Evolutionary conservation across 2,888 invertebrate genomes (phyloP).

Genomic region (Athalia rosae): DNA sequence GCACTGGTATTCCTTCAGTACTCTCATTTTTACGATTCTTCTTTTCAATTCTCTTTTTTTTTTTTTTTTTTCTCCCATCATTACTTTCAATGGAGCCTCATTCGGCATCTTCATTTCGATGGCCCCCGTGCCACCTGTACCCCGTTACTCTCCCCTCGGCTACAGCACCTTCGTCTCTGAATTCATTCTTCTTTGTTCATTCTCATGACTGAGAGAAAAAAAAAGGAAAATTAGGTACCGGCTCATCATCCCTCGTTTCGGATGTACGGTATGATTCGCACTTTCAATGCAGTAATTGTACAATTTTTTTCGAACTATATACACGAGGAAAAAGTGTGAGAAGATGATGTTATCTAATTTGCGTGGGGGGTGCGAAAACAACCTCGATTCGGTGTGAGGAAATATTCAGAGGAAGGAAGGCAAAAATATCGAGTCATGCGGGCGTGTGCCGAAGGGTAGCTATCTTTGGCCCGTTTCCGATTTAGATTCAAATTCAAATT

Average conservation of each 20-base stretch:
- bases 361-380: not conserved
- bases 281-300: too few relatives aligned
- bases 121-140: slow-evolving; percentile 12
- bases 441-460: not conserved
- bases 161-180: not conserved
- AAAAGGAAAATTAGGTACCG: not conserved
- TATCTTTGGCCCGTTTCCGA: slow-evolving; percentile 4
- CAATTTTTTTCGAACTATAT: too few relatives aligned
- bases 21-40: not conserved
- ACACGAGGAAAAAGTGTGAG: not conserved
- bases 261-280: too few relatives aligned
- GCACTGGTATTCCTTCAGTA: not conserved
- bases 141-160: not conserved
- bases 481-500: slow-evolving; percentile 34
- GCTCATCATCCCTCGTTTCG: too few relatives aligned
- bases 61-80: too few relatives aligned
- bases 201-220: not conserved
- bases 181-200: not conserved
- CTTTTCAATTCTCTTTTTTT: not conserved
- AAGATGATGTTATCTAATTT: not conserved
- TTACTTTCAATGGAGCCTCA: not conserved
- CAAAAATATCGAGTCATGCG: slow-evolving; percentile 1
- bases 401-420: not conserved
- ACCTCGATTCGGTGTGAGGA: not conserved
- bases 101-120: not conserved